Conservation (phyloP, 1,140 invertebrate species). For the Euwallacea fornicatus region DNA sequence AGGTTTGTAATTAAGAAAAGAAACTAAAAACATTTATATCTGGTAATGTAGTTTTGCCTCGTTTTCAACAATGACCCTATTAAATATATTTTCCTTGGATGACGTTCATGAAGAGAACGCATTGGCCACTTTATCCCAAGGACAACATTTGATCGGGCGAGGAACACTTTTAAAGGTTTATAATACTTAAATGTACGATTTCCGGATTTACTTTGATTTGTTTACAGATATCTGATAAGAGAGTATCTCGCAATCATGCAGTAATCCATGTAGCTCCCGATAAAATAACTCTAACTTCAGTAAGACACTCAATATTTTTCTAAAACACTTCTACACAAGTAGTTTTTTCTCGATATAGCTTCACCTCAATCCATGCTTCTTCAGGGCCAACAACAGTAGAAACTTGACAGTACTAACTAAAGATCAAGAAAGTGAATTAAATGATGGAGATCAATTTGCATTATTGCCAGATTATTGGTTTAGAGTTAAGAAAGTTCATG, state of each 20-base stretch:
- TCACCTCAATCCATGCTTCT: conserved; percentile 45
- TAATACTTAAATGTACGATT: conserved; percentile 2
- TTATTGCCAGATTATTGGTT: conserved; percentile 39
- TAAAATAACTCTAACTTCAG: conserved; percentile 37
- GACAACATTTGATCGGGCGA: conserved; percentile 39
- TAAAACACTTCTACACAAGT: background rate
- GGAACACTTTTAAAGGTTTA: conserved; percentile 39
- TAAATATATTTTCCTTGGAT: conserved; percentile 20
- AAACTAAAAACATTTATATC: no score
- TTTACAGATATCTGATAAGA: conserved; percentile 41
- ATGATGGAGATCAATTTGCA: conserved; percentile 44
- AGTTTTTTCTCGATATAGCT: conserved; percentile 31
- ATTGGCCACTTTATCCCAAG: conserved; percentile 27
- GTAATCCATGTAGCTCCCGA: conserved; percentile 31
- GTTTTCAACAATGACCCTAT: conserved; percentile 5
- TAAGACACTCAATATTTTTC: conserved; percentile 28
- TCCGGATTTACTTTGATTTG: conserved; percentile 8
- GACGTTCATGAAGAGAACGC: conserved; percentile 1
- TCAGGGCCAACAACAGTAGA: conserved; percentile 34
- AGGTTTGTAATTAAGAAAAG: no score
- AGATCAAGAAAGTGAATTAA: conserved; percentile 34
- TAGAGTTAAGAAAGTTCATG: conserved; percentile 13
- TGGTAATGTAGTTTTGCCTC: no score
- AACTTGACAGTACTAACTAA: conserved; percentile 35
- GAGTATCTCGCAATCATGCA: conserved; percentile 42